phyloP scores from a whole-genome alignment of 2,888 invertebrate species.

The Brachynemurus nebulosus region DNA sequence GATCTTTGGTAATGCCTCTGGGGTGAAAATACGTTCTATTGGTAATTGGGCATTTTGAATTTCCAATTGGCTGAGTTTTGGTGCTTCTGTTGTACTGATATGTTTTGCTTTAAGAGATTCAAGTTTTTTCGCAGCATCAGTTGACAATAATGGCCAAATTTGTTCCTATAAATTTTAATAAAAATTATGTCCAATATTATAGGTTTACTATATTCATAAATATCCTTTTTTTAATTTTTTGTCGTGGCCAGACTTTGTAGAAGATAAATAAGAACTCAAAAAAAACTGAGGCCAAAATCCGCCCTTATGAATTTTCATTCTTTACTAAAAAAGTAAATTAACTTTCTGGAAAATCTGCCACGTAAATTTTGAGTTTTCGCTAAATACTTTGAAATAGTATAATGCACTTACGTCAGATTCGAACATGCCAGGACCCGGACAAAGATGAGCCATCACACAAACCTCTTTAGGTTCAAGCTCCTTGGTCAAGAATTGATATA shows the following conservation, averaged over 20 bases:
- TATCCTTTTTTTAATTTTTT: constrained; percentile 15
- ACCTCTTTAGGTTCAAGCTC: constrained; percentile 54
- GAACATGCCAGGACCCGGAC: constrained; percentile 30
- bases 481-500: constrained; percentile 55
- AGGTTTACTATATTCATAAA: constrained; percentile 20
- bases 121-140: constrained; percentile 22
- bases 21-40: constrained; percentile 36
- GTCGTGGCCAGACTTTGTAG: constrained; percentile 13
- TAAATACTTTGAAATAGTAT: too few relatives aligned
- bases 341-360: too few relatives aligned
- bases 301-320: too few relatives aligned
- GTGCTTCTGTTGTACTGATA: too few relatives aligned
- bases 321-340: too few relatives aligned
- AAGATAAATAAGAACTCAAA: constrained; percentile 7
- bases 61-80: too few relatives aligned
- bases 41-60: constrained; percentile 34
- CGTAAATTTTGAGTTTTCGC: too few relatives aligned
- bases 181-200: constrained; percentile 7
- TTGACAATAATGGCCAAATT: constrained; percentile 47
- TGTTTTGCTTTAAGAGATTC: too few relatives aligned
- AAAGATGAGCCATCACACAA: constrained; percentile 58
- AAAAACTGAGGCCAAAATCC: too few relatives aligned
- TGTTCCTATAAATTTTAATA: constrained; percentile 26
- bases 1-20: neutral
- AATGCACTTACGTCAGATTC: constrained; percentile 10